Evolutionary conservation across 2,113 vertebrate genomes (phyloP).

Genomic region (Neodontobutis hainanensis): DNA sequence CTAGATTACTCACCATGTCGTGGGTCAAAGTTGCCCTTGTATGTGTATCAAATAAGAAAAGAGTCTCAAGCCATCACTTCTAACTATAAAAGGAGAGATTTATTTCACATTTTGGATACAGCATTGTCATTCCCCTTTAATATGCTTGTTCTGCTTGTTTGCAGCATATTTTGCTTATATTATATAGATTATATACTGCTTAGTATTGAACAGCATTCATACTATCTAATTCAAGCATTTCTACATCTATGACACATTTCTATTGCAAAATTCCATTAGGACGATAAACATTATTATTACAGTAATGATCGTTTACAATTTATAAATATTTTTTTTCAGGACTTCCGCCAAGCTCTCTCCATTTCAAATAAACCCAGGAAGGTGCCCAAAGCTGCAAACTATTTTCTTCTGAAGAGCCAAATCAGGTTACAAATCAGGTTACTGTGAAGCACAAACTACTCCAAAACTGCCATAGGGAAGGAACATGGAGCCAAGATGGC

Average conservation of each 20-base stretch:
- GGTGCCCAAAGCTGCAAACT: constrained; percentile 33
- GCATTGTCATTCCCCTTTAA: too few species aligned
- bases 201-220: too few species aligned
- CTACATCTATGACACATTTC: too few species aligned
- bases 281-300: too few species aligned
- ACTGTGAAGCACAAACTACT: constrained; percentile 41
- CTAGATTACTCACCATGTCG: not conserved
- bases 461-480: constrained; percentile 30
- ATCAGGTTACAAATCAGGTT: constrained; percentile 57
- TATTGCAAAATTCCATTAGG: too few species aligned
- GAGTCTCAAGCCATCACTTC: not conserved
- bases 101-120: too few species aligned
- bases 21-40: not conserved
- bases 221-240: too few species aligned
- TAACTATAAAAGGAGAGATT: too few species aligned
- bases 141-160: too few species aligned
- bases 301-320: constrained; percentile 29
- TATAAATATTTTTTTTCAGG: constrained; percentile 25
- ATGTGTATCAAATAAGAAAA: not conserved
- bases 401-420: constrained; percentile 36
- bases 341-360: constrained; percentile 31
- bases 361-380: constrained; percentile 18
- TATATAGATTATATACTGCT: too few species aligned
- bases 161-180: too few species aligned
- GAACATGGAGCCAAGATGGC: constrained; percentile 30